phyloP scores from a whole-genome alignment of 2,113 vertebrate genomes.

The Pavo muticus region DNA sequence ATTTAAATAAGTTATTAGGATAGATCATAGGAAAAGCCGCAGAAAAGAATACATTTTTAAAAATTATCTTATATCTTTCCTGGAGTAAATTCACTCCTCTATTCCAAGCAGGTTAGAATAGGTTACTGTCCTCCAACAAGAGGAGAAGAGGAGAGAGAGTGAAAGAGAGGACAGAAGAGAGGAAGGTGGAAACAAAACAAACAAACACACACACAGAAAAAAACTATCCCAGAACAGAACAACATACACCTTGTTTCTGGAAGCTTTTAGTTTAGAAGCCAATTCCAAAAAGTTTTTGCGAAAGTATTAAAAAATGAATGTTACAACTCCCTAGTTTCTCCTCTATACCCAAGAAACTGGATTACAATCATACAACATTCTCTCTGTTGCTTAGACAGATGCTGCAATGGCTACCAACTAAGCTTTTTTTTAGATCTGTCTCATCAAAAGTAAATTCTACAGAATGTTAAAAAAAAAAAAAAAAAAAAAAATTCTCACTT shows the following conservation, averaged over 20 bases:
- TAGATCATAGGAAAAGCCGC: background rate
- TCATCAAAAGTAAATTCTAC: slow-evolving; percentile 28
- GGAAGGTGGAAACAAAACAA: background rate
- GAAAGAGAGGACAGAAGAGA: background rate
- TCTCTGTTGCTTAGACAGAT: background rate
- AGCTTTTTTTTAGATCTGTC: background rate
- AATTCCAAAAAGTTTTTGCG: background rate
- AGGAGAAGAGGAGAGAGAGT: background rate
- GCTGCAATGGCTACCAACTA: background rate
- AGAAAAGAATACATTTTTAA: background rate
- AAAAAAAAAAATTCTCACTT: slow-evolving; percentile 38
- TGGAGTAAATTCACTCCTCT: background rate
- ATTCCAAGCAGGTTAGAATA: background rate
- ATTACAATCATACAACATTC: background rate
- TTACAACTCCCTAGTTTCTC: background rate
- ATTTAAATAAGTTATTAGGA: background rate
- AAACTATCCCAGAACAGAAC: background rate
- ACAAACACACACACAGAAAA: background rate
- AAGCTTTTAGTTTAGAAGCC: background rate
- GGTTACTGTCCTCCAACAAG: background rate
- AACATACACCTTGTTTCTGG: background rate
- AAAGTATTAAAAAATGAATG: background rate
- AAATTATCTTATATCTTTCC: background rate
- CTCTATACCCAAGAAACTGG: background rate
- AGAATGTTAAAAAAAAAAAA: background rate